These are phyloP conservation scores for Caenorhabditis sp. DNA, from an alignment of 2,888 invertebrate genomes.

Conservation along the genomic window DNA sequence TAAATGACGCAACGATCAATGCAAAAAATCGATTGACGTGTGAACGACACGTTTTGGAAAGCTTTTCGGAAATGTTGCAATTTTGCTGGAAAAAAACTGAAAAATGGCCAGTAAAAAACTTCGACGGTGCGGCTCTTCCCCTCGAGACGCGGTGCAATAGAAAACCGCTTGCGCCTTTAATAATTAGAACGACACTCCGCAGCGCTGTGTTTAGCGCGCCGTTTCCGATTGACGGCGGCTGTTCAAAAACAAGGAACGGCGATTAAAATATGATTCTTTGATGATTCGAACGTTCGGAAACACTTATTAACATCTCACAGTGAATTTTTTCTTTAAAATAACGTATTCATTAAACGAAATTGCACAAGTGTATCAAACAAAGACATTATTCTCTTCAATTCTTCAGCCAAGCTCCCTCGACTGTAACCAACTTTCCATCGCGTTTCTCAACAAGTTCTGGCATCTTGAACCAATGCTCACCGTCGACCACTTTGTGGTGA, in stretches of 20 bases:
- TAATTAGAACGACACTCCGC: slow-evolving; percentile 31
- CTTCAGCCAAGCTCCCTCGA: slow-evolving; percentile 60
- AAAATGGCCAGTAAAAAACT: slow-evolving; percentile 54
- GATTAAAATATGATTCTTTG: neutral
- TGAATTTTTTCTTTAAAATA: neutral
- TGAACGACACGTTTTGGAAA: slow-evolving; percentile 19
- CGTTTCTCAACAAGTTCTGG: slow-evolving; percentile 54
- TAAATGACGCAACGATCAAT: slow-evolving; percentile 1
- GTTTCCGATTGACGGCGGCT: neutral
- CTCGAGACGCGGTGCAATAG: slow-evolving; percentile 24
- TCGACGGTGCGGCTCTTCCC: slow-evolving; percentile 63
- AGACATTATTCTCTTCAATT: slow-evolving; percentile 4
- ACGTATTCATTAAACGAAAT: neutral
- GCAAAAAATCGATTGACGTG: neutral
- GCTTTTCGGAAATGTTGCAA: neutral
- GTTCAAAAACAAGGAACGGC: slow-evolving; percentile 4
- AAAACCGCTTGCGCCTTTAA: slow-evolving; percentile 37
- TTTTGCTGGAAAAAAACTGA: slow-evolving; percentile 23
- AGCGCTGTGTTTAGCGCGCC: neutral
- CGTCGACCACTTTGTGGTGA: slow-evolving; percentile 69
- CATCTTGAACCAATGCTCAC: slow-evolving; percentile 66
- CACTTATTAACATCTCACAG: neutral
- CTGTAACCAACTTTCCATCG: slow-evolving; percentile 38
- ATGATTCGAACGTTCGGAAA: no score
- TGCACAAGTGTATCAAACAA: no score